Evolutionary conservation across 2,888 invertebrate genomes (phyloP).

Genomic region (Nephrotoma appendiculata): DNA sequence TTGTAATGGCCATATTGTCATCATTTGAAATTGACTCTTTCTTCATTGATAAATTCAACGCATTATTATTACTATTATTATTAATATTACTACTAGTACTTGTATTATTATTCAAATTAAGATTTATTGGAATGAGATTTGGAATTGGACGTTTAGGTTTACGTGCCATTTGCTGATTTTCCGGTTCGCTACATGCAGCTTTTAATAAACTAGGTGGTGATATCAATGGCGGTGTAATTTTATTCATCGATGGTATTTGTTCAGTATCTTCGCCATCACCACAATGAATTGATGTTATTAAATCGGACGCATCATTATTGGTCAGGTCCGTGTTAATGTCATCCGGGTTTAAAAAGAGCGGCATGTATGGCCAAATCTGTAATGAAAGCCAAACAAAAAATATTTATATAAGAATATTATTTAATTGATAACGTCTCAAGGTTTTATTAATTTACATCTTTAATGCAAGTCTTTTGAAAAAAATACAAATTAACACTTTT

Average conservation of each 20-base stretch:
- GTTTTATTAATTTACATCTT: not conserved
- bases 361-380: not conserved
- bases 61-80: not conserved
- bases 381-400: not conserved
- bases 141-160: constrained; percentile 50
- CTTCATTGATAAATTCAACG: not conserved
- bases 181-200: not conserved
- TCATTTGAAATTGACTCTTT: not conserved
- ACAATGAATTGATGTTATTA: not conserved
- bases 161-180: constrained; percentile 14
- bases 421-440: not conserved
- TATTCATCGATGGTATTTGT: not conserved
- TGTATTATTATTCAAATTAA: not conserved
- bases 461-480: not conserved
- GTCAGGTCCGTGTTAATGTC: not conserved
- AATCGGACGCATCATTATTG: not conserved
- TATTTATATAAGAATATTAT: not conserved
- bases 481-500: not conserved
- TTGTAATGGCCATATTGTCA: not conserved
- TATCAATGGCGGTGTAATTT: not conserved
- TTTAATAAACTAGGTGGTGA: not conserved
- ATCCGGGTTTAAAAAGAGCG: not conserved
- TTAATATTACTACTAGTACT: not conserved
- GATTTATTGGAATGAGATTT: constrained; percentile 55
- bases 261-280: not conserved